Base-by-base conservation (phyloP, 2,888 invertebrate genomes). In the Teleogryllus oceanicus region DNA sequence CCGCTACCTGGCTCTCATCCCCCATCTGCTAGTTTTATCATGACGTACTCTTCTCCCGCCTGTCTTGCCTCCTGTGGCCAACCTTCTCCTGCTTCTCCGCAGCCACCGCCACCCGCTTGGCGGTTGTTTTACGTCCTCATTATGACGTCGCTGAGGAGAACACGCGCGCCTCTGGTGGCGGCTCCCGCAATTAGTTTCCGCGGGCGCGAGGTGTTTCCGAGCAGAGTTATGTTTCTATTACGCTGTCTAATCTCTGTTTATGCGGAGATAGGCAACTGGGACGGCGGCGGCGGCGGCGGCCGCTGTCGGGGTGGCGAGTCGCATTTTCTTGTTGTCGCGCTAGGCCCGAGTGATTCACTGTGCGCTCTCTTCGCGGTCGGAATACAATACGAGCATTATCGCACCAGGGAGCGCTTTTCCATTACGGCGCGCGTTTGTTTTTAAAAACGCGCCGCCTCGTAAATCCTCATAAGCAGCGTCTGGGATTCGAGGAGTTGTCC, bases 331-430 rank as follows among this genome's bases (percentile, higher is more conserved):
- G 16, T 62, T 62, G 62, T 62, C n/a, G 62, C 62, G 62, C 16
- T 0, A 8, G n/a, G 16, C 16, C 10, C 62, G 1, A n/a, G n/a
- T 62, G 62, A 62, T 62, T 62, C 62, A 62, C 62, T 13, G n/a
- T 4, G n/a, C 16, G 62, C 62, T 10, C 37, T 16, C 12, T 12
- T 13, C n/a, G 37, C 37, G 37, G 62, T 62, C 62, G 62, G 62
- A 62, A 62, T 62, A 62, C 62, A 62, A 62, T 62, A 62, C 62
- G 62, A 62, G 62, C 62, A 62, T 62, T 62, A 62, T 62, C 62
- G 62, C n/a, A 16, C 8, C 62, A 62, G 62, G 13, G 62, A 13
- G 62, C 62, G 62, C 62, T 62, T 62, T 62, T 62, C 62, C 62
- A 62, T 62, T 62, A 62, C n/a, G 62, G n/a, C 16, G 13, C n/a